These are phyloP conservation scores for Carassius gibelio DNA, from an alignment of 2,113 vertebrate species.

Conservation along the genomic window DNA sequence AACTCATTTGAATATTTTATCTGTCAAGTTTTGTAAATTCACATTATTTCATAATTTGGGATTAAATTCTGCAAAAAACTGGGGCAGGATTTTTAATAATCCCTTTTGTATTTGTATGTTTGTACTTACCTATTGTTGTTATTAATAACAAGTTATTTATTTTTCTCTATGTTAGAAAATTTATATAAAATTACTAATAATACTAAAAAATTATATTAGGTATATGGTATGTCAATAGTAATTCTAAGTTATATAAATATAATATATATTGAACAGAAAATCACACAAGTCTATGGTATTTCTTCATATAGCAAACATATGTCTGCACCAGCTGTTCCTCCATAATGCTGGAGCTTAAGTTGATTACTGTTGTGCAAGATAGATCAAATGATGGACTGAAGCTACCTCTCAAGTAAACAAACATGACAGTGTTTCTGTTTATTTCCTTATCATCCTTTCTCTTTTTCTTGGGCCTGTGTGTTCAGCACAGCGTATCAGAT, in stretches of 20 bases:
- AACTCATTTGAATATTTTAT: too few species aligned
- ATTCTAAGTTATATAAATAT: neutral
- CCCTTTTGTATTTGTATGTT: too few species aligned
- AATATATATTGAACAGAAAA: neutral
- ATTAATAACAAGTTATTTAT: too few species aligned
- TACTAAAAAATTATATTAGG: neutral
- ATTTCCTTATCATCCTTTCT: neutral
- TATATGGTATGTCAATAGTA: neutral
- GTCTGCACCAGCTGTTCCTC: conserved; percentile 75
- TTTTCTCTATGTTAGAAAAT: too few species aligned
- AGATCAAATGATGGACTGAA: conserved; percentile 41
- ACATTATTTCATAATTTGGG: too few species aligned
- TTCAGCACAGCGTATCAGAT: conserved; percentile 70
- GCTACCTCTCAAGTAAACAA: neutral
- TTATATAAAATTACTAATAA: neutral
- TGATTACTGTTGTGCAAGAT: conserved; percentile 62
- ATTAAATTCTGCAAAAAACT: too few species aligned
- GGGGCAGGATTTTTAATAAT: too few species aligned
- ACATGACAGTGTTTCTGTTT: neutral
- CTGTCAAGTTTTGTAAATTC: too few species aligned
- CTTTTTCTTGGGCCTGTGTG: conserved; percentile 50
- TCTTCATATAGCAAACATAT: conserved; percentile 35
- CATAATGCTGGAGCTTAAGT: conserved; percentile 69
- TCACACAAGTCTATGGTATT: neutral
- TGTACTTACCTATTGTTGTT: too few species aligned